These are phyloP conservation scores for Parasteatoda lunata DNA, from an alignment of 2,888 invertebrate species.

Conservation along the genomic window DNA sequence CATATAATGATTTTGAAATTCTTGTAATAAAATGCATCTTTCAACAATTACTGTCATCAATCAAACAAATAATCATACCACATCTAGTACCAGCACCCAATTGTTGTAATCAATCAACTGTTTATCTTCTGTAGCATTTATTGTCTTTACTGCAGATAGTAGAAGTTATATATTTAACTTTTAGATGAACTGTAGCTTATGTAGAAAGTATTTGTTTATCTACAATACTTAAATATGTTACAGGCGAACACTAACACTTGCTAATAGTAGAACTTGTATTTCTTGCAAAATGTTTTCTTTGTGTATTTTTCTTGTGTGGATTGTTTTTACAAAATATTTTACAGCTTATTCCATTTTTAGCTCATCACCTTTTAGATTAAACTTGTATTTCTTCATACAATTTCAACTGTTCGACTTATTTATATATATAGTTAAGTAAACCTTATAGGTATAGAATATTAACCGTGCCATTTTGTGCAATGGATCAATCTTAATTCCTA, in stretches of 20 bases:
- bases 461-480: not conserved
- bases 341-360: not conserved
- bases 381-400: not conserved
- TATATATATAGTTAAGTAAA: not conserved
- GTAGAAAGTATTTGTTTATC: slow-evolving; percentile 1
- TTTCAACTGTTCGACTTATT: not conserved
- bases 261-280: not conserved
- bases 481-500: not conserved
- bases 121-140: not conserved
- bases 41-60: not conserved
- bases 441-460: not conserved
- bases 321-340: not conserved
- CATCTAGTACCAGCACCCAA: not conserved
- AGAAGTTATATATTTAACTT: slow-evolving; percentile 8
- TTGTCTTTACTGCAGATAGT: not conserved
- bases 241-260: not conserved
- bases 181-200: slow-evolving; percentile 19
- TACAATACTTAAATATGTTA: not conserved
- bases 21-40: not conserved
- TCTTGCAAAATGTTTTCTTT: not conserved
- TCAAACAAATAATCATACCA: not conserved
- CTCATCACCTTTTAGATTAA: not conserved
- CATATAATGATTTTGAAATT: not conserved
- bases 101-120: not conserved
- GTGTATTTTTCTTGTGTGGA: not conserved